Base-by-base conservation (phyloP, 2,797 vertebrate species). In the Eptatretus atami region DNA sequence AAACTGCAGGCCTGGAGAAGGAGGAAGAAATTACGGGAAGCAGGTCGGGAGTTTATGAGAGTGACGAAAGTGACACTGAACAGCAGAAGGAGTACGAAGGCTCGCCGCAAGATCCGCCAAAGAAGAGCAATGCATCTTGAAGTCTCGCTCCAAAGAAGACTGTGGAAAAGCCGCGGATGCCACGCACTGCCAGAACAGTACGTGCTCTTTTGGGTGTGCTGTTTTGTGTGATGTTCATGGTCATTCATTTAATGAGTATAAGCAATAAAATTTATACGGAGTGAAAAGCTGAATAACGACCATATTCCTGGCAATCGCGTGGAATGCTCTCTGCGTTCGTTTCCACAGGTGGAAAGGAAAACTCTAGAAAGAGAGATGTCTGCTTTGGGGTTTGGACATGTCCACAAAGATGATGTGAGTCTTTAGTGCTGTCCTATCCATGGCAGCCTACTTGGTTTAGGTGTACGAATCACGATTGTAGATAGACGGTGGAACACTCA, bases 31-130 rank as follows among this genome's bases (percentile, higher is more conserved):
- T 77, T 96, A 52, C 82, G 79, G 71, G 79, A 83, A 71, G 72
- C 73, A 63, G 86, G n/a, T n/a, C 87, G 2, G 92, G 92, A 1
- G 85, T 86, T 68, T 98, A 98, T 14, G 82, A 88, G 67, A 86
- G 83, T 0, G 74, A 78, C 10, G 87, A 94, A 68, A 94, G 82
- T 12, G 88, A 94, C 65, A 86, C 93, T 31, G 92, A 98, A 63
- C 88, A 96, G 71, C 90, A 93, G 86, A 73, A 73, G 69, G 82
- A 86, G 73, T 96, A 70, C 74, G 81, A 10, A 66, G 75, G 10
- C 65, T 96, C 67, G 92, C 88, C 54, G 74, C 55, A 79, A 80
- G 73, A 98, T 98, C 69, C 73, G 81, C 9, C 80, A 65, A 98
- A 93, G 73, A 87, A 79, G 74, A 81, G 82, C 69, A 88, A 66